Conservation (phyloP, 2,113 vertebrate genomes). For the Aegithalos caudatus region DNA sequence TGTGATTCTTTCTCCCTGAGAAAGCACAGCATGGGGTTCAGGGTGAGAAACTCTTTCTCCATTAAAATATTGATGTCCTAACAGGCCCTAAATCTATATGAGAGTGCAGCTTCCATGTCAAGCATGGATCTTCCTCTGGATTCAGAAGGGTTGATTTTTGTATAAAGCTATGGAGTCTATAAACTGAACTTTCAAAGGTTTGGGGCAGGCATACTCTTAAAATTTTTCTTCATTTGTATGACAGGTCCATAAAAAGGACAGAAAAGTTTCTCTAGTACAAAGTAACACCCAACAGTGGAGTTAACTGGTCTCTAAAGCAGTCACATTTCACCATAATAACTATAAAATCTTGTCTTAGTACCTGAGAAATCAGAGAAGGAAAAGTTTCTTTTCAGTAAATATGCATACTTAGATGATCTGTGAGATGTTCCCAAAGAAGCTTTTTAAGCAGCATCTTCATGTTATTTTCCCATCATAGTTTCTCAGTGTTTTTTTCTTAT, state of each 20-base stretch:
- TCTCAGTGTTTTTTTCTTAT: not conserved
- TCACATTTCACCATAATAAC: not conserved
- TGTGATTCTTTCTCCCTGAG: not conserved
- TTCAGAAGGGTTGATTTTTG: not conserved
- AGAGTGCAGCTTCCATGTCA: not conserved
- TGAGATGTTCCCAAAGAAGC: not conserved
- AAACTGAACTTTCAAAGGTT: not conserved
- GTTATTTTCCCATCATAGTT: rapidly evolving
- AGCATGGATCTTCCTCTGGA: not conserved
- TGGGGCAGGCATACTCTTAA: not conserved
- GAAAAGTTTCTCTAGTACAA: not conserved
- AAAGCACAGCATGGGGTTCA: not conserved
- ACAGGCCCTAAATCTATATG: not conserved
- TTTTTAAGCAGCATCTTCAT: not conserved
- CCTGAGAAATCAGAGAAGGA: not conserved
- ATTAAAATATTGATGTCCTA: not conserved
- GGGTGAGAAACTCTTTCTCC: not conserved
- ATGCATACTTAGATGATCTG: not conserved
- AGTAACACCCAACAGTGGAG: not conserved
- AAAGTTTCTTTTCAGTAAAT: not conserved
- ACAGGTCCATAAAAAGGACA: not conserved
- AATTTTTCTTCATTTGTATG: not conserved
- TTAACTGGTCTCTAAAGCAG: not conserved
- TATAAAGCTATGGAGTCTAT: not conserved
- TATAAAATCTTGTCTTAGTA: not conserved